phyloP scores from a whole-genome alignment of 2,888 invertebrate genomes.

The Timandra comae region DNA sequence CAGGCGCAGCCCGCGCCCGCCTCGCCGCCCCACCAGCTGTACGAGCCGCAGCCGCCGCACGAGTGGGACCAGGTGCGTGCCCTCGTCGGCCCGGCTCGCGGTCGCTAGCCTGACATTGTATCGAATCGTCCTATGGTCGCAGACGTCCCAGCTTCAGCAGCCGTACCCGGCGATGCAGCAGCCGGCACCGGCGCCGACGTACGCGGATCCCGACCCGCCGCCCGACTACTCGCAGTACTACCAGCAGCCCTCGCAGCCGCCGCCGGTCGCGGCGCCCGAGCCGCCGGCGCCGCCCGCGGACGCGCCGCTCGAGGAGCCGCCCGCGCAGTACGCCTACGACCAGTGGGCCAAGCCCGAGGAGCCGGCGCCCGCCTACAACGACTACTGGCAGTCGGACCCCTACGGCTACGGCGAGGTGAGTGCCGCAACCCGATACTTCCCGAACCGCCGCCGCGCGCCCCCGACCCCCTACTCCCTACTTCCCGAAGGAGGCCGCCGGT shows the following conservation, averaged over 20 bases:
- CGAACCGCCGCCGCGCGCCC: neutral
- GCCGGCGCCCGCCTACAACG: constrained; percentile 26
- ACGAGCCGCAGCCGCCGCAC: constrained; percentile 23
- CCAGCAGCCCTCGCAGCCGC: constrained; percentile 15
- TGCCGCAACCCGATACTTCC: neutral
- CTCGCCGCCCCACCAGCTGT: constrained; percentile 30
- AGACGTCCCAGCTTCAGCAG: constrained; percentile 9
- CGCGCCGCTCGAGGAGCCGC: constrained; percentile 10
- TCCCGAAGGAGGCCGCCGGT: too few species aligned
- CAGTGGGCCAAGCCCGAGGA: constrained; percentile 8
- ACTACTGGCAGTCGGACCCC: constrained; percentile 40
- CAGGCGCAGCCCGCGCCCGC: constrained; percentile 27
- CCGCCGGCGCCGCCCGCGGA: constrained; percentile 10
- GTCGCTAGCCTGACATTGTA: neutral
- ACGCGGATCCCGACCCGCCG: constrained; percentile 29
- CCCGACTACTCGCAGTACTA: constrained; percentile 37
- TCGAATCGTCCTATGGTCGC: neutral
- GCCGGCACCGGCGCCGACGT: constrained; percentile 10
- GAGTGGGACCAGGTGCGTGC: constrained; percentile 36
- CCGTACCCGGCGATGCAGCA: neutral
- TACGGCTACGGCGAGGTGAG: constrained; percentile 49
- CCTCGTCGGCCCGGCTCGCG: neutral
- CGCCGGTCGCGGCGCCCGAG: constrained; percentile 9
- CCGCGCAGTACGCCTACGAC: constrained; percentile 11
- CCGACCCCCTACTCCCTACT: too few species aligned